Evolutionary conservation across 2,797 vertebrate genomes (phyloP), one percentile per base, ranked within the genome.

Genomic region (Chelon labrosus): DNA sequence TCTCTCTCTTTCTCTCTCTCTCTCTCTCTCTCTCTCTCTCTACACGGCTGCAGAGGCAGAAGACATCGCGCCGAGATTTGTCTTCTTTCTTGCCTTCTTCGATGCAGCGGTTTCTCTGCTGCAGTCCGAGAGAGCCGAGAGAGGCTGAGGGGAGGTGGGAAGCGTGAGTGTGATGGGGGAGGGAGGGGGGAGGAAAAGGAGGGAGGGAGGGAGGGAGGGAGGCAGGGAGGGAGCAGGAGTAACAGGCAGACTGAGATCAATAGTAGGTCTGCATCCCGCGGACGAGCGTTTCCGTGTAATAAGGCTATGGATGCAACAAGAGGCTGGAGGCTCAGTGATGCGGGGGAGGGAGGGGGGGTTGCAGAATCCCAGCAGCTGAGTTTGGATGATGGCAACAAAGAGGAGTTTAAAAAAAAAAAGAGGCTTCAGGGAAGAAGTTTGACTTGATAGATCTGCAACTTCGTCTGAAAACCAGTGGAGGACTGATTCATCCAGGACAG

Each of bases 21-120:
- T 37, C 66, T 2, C 47, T 2, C 22, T 22, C 22, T 22, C 22
- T 54, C 51, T 42, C 12, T 39, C 38, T 20, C 56, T 52, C 59
- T 56, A 73, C 66, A n/a, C 76, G 25, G 70, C 65, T 2, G 17
- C 83, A 7, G 49, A 68, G 60, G 74, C 5, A 7, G 49, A 3
- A 46, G 22, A 46, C 84, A 88, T 85, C 79, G 72, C 66, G 52
- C 38, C 38, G 9, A 65, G 79, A 58, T 80, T 65, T 38, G 56
- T 52, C 52, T 65, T 39, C 0, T 59, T 69, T 65, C 68, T 78
- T 47, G 37, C 79, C 81, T 78, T 85, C 68, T 74, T 47, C 87
- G 88, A 90, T 93, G 93, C 93, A 92, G 92, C 86, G 85, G 83
- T 80, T 88, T 84, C 91, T 89, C 91, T 94, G 91, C 94, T 93